Conservation (phyloP, 2,888 invertebrate species). For the Phortica okadai region DNA sequence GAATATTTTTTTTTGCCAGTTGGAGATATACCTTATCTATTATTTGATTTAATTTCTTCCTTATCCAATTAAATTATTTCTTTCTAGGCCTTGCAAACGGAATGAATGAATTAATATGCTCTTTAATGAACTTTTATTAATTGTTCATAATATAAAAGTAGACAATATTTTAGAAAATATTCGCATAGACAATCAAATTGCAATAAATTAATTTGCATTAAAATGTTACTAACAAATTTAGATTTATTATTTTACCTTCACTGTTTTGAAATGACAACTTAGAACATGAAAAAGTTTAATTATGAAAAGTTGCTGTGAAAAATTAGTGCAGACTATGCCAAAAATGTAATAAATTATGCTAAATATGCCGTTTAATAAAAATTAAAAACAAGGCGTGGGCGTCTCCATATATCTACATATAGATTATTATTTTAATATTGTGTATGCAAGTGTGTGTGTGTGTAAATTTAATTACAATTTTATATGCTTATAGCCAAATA, state of each 20-base stretch:
- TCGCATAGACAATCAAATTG: constrained; percentile 3
- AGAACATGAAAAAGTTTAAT: not conserved
- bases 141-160: not conserved
- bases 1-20: too few species aligned
- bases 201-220: constrained; percentile 7
- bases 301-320: not conserved
- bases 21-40: too few species aligned
- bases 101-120: too few species aligned
- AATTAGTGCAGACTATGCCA: not conserved
- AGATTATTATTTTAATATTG: not conserved
- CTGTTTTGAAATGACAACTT: not conserved
- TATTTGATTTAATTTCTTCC: too few species aligned
- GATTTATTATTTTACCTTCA: not conserved
- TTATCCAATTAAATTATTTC: too few species aligned
- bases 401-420: not conserved
- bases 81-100: too few species aligned
- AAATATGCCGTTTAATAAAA: constrained; percentile 24
- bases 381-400: not conserved
- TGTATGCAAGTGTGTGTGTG: not conserved
- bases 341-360: constrained; percentile 27
- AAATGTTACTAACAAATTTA: constrained; percentile 2
- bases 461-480: constrained; percentile 22
- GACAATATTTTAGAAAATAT: not conserved
- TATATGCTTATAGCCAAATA: constrained; percentile 4
- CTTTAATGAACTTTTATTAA: not conserved